Base-by-base conservation (phyloP, 2,797 vertebrate species). In the Lindbergichthys nudifrons region DNA sequence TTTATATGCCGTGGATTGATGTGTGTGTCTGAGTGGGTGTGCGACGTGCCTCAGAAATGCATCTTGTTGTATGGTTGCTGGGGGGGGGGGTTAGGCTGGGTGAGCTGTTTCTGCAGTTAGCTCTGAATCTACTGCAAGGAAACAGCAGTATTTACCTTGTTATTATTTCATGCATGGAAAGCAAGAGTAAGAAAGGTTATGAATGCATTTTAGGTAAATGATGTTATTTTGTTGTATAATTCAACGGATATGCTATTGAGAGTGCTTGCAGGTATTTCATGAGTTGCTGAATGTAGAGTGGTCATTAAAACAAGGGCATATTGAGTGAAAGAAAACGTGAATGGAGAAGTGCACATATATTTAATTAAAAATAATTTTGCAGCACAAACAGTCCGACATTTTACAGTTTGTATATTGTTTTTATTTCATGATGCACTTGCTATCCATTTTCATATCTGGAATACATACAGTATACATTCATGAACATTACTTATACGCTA, bases 1-100 rank as follows among this genome's bases (percentile, higher is more conserved):
- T 65, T 73, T 79, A 73, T 84, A 77, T 47, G 74, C 76, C 50
- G 77, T 61, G 50, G 45, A 82, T 72, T 81, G 79, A 65, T 64
- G 83, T 77, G 81, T 30, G 81, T 60, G 70, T 51, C 1, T 26
- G 67, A 4, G 54, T 54, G 77, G 11, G 63, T 63, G 71, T 18
- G 52, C 45, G 53, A 51, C 30, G 65, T 0, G 48, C 10, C 32
- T 57, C 51, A 67, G 57, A 45, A 64, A 75, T 60, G 63, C 19
- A 10, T 57, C 45, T 32, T 52, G n/a, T 63, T 69, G 65, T 41
- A 9, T 3, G 47, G 32, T 36, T 36, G 32, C 32, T 36, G 8
- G 32, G 32, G 61, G n/a, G n/a, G n/a, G 75, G 59, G 70, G 41
- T 67, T 73, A 75, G 26, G 39, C 63, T 46, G 54, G 41, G 21